Evolutionary conservation across 2,113 vertebrate genomes (phyloP), one percentile per base, ranked within the genome.

Genomic region (Hassar affinis): DNA sequence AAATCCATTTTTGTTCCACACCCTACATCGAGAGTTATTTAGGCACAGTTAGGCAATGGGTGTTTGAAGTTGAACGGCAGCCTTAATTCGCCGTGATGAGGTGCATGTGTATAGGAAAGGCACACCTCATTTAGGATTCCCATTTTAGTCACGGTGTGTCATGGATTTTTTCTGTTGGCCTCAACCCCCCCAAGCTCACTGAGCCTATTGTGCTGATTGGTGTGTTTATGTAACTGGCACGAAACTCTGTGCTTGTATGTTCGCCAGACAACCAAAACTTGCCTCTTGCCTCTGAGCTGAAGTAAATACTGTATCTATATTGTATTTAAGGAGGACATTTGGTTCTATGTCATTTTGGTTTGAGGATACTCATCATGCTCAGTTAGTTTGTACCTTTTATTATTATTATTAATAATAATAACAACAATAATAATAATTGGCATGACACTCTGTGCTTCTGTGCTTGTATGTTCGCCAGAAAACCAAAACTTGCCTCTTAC

Each of bases 281-380:
- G 77, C 81, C 51, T 84, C 59, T 76, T 49, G 25, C 6, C 86
- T 89, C 62, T 83, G 79, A 88, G 83, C 72, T 62, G 77, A 76
- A 75, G 66, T 75, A 87, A 89, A 89, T 82, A 56, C 75, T 49
- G 85, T 84, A 83, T 81, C 88, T 80, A 84, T 87, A 86, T 91
- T 91, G 78, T 42, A 42, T 90, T 85, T 84, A 86, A 87, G 88
- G 90, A 91, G 49, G 86, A 86, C 85, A 79, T 91, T 92, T 92
- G 91, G 90, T 92, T 90, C 89, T 88, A 89, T 85, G 88, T 91
- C 88, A 92, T 93, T 93, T 42, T 92, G 88, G 79, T 89, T 84
- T 88, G 80, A 90, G 89, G 86, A 92, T 86, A 90, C 90, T 90
- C 85, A 89, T 86, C 89, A 86, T 17, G 86, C 87, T 88, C 85